Evolutionary conservation across 2,888 invertebrate genomes (phyloP).

Genomic region (Portevinia maculata): DNA sequence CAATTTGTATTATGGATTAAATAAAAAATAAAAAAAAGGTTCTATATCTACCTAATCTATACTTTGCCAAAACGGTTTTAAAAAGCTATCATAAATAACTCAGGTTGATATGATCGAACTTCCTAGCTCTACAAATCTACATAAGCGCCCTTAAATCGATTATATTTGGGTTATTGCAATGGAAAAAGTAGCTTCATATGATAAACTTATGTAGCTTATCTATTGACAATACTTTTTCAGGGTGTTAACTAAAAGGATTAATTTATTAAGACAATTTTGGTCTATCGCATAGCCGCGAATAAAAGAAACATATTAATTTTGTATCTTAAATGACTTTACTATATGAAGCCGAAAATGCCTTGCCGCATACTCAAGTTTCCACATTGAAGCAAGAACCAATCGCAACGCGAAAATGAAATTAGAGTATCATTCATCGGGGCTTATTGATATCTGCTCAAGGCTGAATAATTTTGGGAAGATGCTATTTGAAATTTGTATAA

Average conservation of each 20-base stretch:
- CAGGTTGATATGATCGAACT: background rate
- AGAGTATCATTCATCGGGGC: background rate
- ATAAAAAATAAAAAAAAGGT: too few relatives aligned
- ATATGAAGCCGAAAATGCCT: background rate
- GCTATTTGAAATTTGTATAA: background rate
- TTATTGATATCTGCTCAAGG: background rate
- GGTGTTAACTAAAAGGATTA: background rate
- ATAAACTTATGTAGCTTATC: background rate
- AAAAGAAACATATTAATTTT: background rate
- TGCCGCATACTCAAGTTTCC: background rate
- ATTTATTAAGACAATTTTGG: background rate
- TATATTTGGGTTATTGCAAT: background rate
- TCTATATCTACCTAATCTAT: background rate
- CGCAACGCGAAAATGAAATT: background rate
- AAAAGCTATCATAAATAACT: background rate
- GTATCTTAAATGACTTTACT: background rate
- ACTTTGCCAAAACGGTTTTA: background rate
- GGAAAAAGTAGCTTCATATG: background rate
- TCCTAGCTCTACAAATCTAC: background rate
- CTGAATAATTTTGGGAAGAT: background rate
- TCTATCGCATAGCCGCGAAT: background rate
- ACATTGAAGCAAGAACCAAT: background rate
- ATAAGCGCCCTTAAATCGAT: background rate
- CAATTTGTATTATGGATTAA: background rate
- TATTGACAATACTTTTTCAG: background rate